Evolutionary conservation across 2,797 vertebrate species (phyloP).

Genomic region (Cichlasoma orientale): DNA sequence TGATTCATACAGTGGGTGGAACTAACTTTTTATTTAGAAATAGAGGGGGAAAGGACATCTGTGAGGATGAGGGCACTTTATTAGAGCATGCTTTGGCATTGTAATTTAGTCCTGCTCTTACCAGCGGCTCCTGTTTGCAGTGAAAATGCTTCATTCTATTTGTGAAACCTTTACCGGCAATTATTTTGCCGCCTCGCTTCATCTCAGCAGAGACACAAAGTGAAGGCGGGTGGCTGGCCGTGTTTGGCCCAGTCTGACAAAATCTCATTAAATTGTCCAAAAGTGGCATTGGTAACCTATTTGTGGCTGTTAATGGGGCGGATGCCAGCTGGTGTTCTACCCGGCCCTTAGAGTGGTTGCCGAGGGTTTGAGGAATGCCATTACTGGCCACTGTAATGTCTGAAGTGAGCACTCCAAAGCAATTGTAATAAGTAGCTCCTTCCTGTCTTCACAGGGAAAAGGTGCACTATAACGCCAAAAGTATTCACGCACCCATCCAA

Average conservation of each 20-base stretch:
- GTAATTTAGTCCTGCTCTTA: conserved; percentile 22
- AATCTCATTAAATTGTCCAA: conserved; percentile 45
- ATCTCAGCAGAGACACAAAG: conserved; percentile 11
- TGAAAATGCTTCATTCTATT: conserved; percentile 42
- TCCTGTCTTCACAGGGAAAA: not conserved
- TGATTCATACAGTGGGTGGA: conserved; percentile 48
- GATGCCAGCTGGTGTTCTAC: not conserved
- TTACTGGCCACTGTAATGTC: conserved; percentile 24
- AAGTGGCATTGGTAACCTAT: conserved; percentile 13
- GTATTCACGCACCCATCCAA: too few species aligned
- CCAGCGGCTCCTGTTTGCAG: conserved; percentile 10
- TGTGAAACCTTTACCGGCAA: conserved; percentile 13
- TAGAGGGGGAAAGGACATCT: conserved; percentile 33
- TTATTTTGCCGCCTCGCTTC: conserved; percentile 11
- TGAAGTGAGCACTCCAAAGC: conserved; percentile 13
- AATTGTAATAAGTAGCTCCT: not conserved
- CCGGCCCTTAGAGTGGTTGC: conserved; percentile 13
- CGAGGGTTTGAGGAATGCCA: conserved; percentile 26
- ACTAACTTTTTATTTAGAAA: conserved; percentile 49
- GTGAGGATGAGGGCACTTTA: conserved; percentile 31
- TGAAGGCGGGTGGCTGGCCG: not conserved
- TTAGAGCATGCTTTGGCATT: conserved; percentile 31
- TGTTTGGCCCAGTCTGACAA: conserved; percentile 19
- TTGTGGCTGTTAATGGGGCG: conserved; percentile 18
- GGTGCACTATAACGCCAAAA: not conserved